A percentile compares a stretch with the other conserved stretches of the same genome.
phyloP scores from a whole-genome alignment of 2,888 invertebrate species.

The Autographa gamma region DNA sequence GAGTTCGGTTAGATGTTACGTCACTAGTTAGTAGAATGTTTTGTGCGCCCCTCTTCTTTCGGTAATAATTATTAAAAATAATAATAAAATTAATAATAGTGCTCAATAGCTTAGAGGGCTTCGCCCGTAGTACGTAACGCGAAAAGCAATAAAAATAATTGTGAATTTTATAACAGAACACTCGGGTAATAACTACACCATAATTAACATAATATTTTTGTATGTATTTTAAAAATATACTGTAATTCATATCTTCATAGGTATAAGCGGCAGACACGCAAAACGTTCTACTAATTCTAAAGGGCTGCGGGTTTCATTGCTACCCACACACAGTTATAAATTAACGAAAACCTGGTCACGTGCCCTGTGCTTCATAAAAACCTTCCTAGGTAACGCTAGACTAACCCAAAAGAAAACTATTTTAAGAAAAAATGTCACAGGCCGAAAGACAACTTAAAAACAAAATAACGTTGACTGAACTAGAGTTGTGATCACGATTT shows the following conservation, averaged over 20 bases:
- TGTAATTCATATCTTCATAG: constrained; percentile 88
- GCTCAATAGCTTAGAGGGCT: constrained; percentile 84
- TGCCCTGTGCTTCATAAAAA: constrained; percentile 34
- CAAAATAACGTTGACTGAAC: constrained; percentile 20
- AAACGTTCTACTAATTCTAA: constrained; percentile 81
- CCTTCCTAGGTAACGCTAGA: constrained; percentile 52
- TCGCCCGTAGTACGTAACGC: constrained; percentile 71
- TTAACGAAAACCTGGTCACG: constrained; percentile 32
- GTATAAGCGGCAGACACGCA: constrained; percentile 80
- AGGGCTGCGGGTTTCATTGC: constrained; percentile 52
- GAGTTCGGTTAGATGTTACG: constrained; percentile 75
- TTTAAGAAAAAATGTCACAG: constrained; percentile 34
- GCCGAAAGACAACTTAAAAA: constrained; percentile 16
- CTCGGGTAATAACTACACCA: constrained; percentile 70
- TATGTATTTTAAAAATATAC: constrained; percentile 87
- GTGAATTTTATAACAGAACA: constrained; percentile 80
- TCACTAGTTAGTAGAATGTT: constrained; percentile 83
- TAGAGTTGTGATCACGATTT: constrained; percentile 36
- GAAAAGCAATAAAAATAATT: constrained; percentile 85
- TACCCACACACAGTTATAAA: constrained; percentile 1
- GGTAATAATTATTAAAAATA: constrained; percentile 80
- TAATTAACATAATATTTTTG: constrained; percentile 86
- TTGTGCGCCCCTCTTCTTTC: constrained; percentile 80
- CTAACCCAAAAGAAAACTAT: constrained; percentile 37
- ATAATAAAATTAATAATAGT: constrained; percentile 79